Conservation (phyloP, 2,888 invertebrate species). For the Andrena camellia region DNA sequence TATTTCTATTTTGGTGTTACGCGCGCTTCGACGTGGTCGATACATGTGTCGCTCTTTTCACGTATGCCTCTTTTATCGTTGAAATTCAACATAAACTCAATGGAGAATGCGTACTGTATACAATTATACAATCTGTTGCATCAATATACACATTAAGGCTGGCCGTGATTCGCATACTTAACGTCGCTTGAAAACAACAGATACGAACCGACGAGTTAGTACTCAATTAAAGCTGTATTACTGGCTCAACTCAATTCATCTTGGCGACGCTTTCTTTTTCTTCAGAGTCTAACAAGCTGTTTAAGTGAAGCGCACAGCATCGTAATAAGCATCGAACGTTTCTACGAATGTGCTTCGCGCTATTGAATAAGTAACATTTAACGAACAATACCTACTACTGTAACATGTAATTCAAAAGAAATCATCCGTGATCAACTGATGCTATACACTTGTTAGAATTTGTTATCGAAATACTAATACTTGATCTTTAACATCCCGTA, state of each 20-base stretch:
- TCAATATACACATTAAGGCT: neutral
- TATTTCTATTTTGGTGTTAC: too few relatives aligned
- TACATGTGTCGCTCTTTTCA: neutral
- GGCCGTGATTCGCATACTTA: neutral
- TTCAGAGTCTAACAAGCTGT: neutral
- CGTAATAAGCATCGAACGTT: neutral
- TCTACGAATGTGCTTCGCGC: neutral
- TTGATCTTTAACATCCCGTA: neutral
- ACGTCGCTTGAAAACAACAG: neutral
- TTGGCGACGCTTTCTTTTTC: neutral
- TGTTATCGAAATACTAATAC: neutral
- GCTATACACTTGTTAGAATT: neutral
- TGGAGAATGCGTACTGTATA: neutral
- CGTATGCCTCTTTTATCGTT: neutral
- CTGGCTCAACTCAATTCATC: neutral
- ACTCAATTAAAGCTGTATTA: slow-evolving; percentile 12
- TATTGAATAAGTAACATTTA: neutral
- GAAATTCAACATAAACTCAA: neutral
- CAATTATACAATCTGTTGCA: neutral
- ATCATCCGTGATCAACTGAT: neutral
- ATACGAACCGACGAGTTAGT: slow-evolving; percentile 15
- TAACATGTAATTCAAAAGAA: neutral
- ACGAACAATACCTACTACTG: neutral
- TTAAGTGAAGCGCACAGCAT: neutral
- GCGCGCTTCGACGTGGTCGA: too few relatives aligned